These are phyloP conservation scores for Eupelmus urozonus DNA, from an alignment of 2,888 invertebrate genomes.

Conservation along the genomic window DNA sequence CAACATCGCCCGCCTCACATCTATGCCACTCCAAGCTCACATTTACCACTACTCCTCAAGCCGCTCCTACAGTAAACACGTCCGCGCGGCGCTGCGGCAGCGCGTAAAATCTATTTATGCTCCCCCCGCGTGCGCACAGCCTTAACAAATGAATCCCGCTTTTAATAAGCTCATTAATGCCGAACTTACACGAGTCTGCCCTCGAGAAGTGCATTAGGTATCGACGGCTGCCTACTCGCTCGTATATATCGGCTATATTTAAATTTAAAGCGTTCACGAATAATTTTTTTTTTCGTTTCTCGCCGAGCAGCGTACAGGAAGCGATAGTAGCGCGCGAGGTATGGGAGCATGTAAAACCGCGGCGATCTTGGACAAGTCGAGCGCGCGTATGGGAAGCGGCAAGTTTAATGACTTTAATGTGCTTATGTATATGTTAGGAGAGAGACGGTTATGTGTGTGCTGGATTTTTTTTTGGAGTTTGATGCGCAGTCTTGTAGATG, in stretches of 20 bases:
- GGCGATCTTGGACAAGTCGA: no score
- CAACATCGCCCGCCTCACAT: no score
- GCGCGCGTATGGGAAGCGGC: no score
- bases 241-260: conserved; percentile 9
- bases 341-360: not conserved
- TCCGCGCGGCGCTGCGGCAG: conserved; percentile 8
- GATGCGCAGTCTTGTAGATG: no score
- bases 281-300: not conserved
- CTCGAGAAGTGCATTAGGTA: not conserved
- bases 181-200: conserved; percentile 1
- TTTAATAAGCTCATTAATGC: conserved; percentile 55
- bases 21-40: no score
- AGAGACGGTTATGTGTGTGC: no score
- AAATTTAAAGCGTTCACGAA: conserved; percentile 2
- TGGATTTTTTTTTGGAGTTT: no score
- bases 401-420: no score
- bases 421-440: no score
- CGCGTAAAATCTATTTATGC: conserved; percentile 54
- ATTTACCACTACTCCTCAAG: no score
- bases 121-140: not conserved
- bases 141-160: conserved; percentile 50
- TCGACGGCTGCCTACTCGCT: not conserved
- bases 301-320: not conserved
- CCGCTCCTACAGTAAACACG: conserved; percentile 1
- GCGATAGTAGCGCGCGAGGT: not conserved